Conservation (phyloP, 2,797 vertebrate genomes). For the Lycodopsis pacificus region DNA sequence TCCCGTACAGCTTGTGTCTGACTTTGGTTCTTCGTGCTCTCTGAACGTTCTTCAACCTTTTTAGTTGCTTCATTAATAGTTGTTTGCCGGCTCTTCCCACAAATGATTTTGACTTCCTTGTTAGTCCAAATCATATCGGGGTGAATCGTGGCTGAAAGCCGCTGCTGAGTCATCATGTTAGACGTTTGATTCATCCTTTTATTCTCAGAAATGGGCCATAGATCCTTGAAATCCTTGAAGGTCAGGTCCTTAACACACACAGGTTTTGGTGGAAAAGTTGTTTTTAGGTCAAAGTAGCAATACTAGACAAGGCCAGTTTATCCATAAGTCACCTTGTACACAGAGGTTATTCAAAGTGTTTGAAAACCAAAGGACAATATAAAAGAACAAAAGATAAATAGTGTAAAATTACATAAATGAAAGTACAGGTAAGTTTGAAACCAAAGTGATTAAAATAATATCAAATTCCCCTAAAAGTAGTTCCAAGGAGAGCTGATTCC, state of each 20-base stretch:
- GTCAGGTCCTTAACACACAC: neutral
- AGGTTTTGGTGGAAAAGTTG: neutral
- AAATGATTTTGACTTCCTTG: neutral
- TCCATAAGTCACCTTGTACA: no score
- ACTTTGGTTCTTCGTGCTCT: neutral
- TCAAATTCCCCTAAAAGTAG: no score
- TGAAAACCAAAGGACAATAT: no score
- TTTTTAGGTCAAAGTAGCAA: neutral
- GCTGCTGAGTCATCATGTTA: neutral
- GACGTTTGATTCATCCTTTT: neutral
- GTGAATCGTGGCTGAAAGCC: neutral
- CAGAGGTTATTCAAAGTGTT: no score
- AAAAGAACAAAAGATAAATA: no score
- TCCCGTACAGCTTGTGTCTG: constrained; percentile 37
- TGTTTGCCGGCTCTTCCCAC: neutral
- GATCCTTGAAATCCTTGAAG: neutral
- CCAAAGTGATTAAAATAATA: no score
- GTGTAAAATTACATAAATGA: no score
- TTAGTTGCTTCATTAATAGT: neutral
- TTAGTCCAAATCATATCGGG: neutral
- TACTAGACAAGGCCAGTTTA: neutral
- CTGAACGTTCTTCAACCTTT: neutral
- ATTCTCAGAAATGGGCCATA: neutral
- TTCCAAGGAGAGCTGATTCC: no score
- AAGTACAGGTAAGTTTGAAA: no score